A percentile compares a stretch with the other conserved stretches of the same genome.
phyloP scores from a whole-genome alignment of 2,113 vertebrate genomes.

The Nothobranchius kuhntae region DNA sequence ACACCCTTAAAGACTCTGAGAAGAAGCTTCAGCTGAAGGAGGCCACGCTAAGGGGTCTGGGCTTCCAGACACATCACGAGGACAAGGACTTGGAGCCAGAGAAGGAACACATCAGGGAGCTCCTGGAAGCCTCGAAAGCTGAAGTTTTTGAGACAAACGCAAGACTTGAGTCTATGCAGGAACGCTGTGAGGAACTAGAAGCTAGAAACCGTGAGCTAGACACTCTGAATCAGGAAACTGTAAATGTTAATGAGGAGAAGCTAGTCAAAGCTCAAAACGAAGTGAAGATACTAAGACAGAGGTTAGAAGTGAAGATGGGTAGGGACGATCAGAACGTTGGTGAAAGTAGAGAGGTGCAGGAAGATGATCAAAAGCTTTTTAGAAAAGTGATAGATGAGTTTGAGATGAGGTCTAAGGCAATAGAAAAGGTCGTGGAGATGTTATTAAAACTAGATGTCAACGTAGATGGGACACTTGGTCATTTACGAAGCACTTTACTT shows the following conservation, averaged over 20 bases:
- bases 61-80: constrained; percentile 70
- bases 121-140: constrained; percentile 63
- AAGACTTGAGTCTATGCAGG: constrained; percentile 55
- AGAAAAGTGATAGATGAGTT: constrained; percentile 74
- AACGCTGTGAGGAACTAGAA: constrained; percentile 61
- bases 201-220: constrained; percentile 65
- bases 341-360: constrained; percentile 37
- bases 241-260: constrained; percentile 41
- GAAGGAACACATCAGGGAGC: constrained; percentile 60
- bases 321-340: constrained; percentile 32
- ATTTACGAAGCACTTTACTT: constrained; percentile 68
- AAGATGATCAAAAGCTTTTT: constrained; percentile 57
- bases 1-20: constrained; percentile 78
- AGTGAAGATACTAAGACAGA: constrained; percentile 54
- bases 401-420: constrained; percentile 69
- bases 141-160: constrained; percentile 65
- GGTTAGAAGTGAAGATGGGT: constrained; percentile 36
- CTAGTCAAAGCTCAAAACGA: constrained; percentile 66
- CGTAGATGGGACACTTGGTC: constrained; percentile 53
- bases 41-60: constrained; percentile 79
- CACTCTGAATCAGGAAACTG: constrained; percentile 55
- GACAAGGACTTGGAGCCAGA: constrained; percentile 54
- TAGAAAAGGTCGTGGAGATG: constrained; percentile 69
- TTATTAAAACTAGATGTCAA: constrained; percentile 63
- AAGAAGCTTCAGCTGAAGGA: constrained; percentile 81